A percentile compares a stretch with the other conserved stretches of the same genome.
Conservation (phyloP, 2,888 invertebrate species). For the Dryobota labecula region DNA sequence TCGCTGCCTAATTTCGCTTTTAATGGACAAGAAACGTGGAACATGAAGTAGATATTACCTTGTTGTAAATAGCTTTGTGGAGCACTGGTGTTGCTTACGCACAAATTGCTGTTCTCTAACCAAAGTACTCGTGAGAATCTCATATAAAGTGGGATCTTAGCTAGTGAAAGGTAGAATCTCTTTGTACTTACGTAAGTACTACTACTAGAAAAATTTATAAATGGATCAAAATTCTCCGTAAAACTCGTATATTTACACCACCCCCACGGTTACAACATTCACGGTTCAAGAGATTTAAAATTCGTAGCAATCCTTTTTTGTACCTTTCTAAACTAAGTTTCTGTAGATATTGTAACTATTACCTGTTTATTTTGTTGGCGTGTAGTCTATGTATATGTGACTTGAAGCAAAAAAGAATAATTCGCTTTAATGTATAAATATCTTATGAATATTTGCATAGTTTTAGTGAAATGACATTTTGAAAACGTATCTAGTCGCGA, state of each 20-base stretch:
- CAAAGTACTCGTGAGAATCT: slow-evolving; percentile 33
- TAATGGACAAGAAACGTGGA: background rate
- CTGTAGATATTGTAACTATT: slow-evolving; percentile 33
- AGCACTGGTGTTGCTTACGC: slow-evolving; percentile 59
- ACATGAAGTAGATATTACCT: background rate
- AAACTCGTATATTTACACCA: background rate
- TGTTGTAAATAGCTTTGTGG: slow-evolving; percentile 53
- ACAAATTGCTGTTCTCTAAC: slow-evolving; percentile 54
- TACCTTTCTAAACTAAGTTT: slow-evolving; percentile 16
- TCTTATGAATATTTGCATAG: slow-evolving; percentile 72
- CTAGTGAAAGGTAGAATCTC: slow-evolving; percentile 24
- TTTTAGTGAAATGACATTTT: slow-evolving; percentile 60
- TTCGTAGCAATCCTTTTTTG: background rate
- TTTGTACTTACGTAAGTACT: background rate
- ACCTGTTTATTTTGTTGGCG: slow-evolving; percentile 24
- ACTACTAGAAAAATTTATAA: background rate
- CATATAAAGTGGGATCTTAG: slow-evolving; percentile 10
- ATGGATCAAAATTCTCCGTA: slow-evolving; percentile 4
- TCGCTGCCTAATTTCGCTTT: background rate
- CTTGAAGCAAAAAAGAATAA: slow-evolving; percentile 47
- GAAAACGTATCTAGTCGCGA: slow-evolving; percentile 50
- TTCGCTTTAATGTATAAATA: slow-evolving; percentile 65
- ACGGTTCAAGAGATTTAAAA: background rate
- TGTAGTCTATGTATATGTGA: slow-evolving; percentile 43
- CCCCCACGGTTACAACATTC: background rate